These are phyloP conservation scores for Trachelipus rathkii DNA, from an alignment of 1,140 invertebrate genomes.

Conservation along the genomic window DNA sequence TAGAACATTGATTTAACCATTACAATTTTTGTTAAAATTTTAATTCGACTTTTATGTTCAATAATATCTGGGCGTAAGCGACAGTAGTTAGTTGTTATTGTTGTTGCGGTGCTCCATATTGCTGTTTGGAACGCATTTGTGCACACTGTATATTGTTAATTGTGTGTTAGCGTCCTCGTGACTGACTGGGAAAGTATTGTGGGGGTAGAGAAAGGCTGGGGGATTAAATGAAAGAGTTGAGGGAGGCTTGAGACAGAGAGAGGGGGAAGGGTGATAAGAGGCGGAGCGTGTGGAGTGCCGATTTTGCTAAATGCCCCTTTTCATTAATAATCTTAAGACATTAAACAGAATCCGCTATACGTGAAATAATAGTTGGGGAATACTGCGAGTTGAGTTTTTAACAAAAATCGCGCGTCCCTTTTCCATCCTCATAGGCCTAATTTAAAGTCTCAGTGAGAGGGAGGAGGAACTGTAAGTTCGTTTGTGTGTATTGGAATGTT, in stretches of 20 bases:
- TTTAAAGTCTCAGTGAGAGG: not conserved
- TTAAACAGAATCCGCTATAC: too few relatives aligned
- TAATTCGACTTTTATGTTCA: too few relatives aligned
- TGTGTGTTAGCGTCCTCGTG: not conserved
- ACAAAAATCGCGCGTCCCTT: not conserved
- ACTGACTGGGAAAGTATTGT: not conserved
- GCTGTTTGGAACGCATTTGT: not conserved
- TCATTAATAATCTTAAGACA: too few relatives aligned
- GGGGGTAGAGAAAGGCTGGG: constrained; percentile 3
- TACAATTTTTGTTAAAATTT: too few relatives aligned
- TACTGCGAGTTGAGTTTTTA: too few relatives aligned
- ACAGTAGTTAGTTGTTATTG: too few relatives aligned
- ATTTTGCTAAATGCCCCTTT: not conserved
- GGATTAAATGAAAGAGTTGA: not conserved
- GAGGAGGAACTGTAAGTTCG: not conserved
- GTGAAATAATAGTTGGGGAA: too few relatives aligned
- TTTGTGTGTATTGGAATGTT: constrained; percentile 4
- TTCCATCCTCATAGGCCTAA: not conserved
- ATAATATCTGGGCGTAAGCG: too few relatives aligned
- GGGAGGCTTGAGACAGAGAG: not conserved
- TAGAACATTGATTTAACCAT: too few relatives aligned
- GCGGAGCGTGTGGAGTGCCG: constrained; percentile 3
- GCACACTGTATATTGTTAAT: constrained; percentile 6
- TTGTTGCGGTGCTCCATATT: too few relatives aligned
- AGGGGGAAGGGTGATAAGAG: not conserved